phyloP scores from a whole-genome alignment of 1,140 invertebrate genomes.

The Drosophila triauraria region DNA sequence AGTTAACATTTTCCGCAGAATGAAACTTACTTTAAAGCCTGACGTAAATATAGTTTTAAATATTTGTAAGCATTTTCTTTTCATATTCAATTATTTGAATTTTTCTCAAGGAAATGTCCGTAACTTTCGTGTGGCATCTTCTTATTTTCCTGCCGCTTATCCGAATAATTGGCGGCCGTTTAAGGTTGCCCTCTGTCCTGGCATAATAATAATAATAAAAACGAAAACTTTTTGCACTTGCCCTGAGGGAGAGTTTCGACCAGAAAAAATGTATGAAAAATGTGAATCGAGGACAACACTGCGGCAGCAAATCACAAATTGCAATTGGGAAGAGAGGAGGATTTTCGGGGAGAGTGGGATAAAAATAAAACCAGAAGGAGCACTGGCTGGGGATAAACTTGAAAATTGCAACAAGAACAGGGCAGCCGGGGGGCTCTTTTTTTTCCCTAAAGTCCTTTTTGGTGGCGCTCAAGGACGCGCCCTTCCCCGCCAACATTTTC shows the following conservation, averaged over 20 bases:
- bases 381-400: slow-evolving; percentile 45
- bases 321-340: slow-evolving; percentile 24
- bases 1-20: no score
- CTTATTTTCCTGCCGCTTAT: slow-evolving; percentile 14
- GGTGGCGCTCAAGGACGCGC: slow-evolving; percentile 46
- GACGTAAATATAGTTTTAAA: neutral
- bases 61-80: neutral
- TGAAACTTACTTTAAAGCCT: neutral
- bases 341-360: slow-evolving; percentile 18
- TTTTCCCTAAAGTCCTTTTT: slow-evolving; percentile 38
- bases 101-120: neutral
- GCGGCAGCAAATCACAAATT: slow-evolving; percentile 49
- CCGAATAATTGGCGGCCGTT: slow-evolving; percentile 46
- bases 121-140: neutral
- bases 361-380: slow-evolving; percentile 4
- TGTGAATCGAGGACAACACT: slow-evolving; percentile 25
- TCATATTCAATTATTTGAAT: neutral
- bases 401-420: slow-evolving; percentile 65
- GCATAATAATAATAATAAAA: slow-evolving; percentile 17
- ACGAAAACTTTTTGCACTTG: slow-evolving; percentile 22
- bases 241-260: slow-evolving; percentile 10
- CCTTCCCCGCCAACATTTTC: neutral
- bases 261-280: slow-evolving; percentile 1
- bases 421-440: slow-evolving; percentile 12
- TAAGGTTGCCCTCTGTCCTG: slow-evolving; percentile 19